Evolutionary conservation across 2,888 invertebrate genomes (phyloP).

Genomic region (Parnassius orleans): DNA sequence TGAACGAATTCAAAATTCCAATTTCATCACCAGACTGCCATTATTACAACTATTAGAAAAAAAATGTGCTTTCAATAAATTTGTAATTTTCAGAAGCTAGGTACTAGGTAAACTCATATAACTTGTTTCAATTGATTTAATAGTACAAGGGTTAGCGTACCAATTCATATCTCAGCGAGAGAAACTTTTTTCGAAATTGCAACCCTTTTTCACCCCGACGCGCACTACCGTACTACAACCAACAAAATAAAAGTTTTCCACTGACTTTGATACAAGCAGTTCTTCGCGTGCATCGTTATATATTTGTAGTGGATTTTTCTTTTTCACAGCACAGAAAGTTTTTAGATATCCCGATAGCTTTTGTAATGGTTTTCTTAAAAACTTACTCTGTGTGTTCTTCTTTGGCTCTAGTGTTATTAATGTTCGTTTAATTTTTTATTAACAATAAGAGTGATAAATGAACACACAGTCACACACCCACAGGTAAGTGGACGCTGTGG

Average conservation of each 20-base stretch:
- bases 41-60: no score
- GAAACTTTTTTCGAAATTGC: neutral
- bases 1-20: no score
- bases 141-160: no score
- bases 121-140: no score
- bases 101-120: no score
- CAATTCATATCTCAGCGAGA: neutral
- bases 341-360: neutral
- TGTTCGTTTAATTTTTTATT: neutral
- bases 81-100: no score
- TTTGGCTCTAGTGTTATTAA: neutral
- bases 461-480: no score
- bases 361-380: neutral
- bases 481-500: no score
- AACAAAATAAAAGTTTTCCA: neutral
- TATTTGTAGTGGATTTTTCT: neutral
- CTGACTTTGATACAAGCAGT: conserved; percentile 2
- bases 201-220: neutral
- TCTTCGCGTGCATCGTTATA: neutral
- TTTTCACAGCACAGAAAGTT: neutral
- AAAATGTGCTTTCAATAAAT: no score
- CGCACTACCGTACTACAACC: neutral
- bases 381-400: neutral
- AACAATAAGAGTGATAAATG: no score
- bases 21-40: no score